phyloP scores from a whole-genome alignment of 2,797 vertebrate species.

The Gastrophryne carolinensis region DNA sequence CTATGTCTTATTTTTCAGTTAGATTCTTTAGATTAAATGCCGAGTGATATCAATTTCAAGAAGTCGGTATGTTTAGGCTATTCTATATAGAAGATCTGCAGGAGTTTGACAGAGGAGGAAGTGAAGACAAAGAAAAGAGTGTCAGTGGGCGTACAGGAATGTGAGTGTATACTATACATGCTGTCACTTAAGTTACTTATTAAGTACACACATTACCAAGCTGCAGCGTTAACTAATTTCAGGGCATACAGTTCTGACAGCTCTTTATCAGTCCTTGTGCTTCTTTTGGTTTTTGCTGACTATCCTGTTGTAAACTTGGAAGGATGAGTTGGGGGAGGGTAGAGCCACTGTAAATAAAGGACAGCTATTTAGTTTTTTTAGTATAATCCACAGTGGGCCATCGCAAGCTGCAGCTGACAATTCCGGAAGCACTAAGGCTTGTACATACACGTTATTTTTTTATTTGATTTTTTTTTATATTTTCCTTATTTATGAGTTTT shows the following conservation, averaged over 20 bases:
- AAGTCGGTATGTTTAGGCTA: not conserved
- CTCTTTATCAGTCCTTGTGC: slow-evolving; percentile 8
- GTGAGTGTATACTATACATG: not conserved
- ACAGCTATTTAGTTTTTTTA: slow-evolving; percentile 19
- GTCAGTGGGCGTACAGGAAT: slow-evolving; percentile 29
- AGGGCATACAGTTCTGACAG: not conserved
- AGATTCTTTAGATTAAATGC: too few species aligned
- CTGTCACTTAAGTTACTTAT: slow-evolving; percentile 33
- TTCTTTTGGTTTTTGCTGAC: slow-evolving; percentile 26
- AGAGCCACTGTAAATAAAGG: slow-evolving; percentile 5
- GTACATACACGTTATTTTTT: too few species aligned
- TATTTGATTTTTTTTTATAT: too few species aligned
- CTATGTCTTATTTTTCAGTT: too few species aligned
- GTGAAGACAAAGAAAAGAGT: not conserved
- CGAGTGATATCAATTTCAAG: too few species aligned
- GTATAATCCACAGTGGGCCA: too few species aligned
- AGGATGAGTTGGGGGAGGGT: slow-evolving; percentile 6
- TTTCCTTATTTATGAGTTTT: too few species aligned
- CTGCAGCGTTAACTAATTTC: not conserved
- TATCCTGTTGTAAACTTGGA: slow-evolving; percentile 14
- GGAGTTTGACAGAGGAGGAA: slow-evolving; percentile 16
- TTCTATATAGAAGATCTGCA: not conserved
- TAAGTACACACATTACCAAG: slow-evolving; percentile 24
- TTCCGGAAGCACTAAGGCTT: too few species aligned
- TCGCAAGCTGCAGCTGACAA: too few species aligned